These are phyloP conservation scores for Phalacrocorax aristotelis DNA, from an alignment of 2,113 vertebrate species.

Conservation along the genomic window DNA sequence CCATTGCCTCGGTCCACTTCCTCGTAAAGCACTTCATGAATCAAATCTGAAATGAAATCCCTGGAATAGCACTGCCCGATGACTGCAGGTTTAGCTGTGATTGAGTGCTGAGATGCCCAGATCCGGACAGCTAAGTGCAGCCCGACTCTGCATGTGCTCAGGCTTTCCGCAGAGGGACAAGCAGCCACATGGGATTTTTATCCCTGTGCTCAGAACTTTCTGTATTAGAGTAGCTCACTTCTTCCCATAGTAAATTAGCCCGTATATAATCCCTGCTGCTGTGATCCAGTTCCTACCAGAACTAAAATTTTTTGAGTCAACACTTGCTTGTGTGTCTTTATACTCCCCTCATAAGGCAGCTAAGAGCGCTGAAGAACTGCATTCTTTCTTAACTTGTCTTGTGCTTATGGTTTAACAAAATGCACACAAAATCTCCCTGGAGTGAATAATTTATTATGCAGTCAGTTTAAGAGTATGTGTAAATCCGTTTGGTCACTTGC, in stretches of 20 bases:
- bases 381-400: background rate
- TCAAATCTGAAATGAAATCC: background rate
- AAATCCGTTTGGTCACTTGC: background rate
- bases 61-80: background rate
- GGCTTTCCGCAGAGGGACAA: background rate
- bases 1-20: background rate
- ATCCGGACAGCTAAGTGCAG: background rate
- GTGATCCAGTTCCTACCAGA: background rate
- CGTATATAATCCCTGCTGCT: background rate
- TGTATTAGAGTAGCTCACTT: background rate
- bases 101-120: background rate
- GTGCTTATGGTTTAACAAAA: constrained; percentile 1
- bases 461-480: background rate
- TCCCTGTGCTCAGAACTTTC: background rate
- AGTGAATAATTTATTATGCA: background rate
- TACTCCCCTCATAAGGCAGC: background rate
- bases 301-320: background rate
- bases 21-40: background rate
- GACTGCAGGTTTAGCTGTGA: background rate
- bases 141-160: accelerated
- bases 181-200: background rate
- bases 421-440: background rate
- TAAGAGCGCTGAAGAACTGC: background rate
- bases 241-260: background rate
- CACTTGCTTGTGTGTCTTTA: background rate